Evolutionary conservation across 2,888 invertebrate genomes (phyloP).

Genomic region (Platerodrilus igneus): DNA sequence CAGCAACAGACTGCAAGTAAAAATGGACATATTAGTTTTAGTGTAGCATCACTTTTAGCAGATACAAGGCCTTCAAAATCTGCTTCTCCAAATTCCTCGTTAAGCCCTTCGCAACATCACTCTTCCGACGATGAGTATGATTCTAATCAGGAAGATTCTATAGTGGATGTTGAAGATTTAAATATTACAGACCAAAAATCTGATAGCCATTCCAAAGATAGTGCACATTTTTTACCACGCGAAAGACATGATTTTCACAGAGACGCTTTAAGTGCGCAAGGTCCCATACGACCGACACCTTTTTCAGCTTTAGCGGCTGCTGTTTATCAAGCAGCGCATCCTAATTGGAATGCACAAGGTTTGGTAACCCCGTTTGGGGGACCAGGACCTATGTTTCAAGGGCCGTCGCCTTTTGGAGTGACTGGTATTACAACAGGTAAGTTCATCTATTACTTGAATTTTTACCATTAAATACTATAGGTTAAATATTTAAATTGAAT

Average conservation of each 20-base stretch:
- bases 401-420: constrained; percentile 52
- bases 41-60: constrained; percentile 81
- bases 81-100: constrained; percentile 49
- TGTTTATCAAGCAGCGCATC: constrained; percentile 52
- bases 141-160: constrained; percentile 65
- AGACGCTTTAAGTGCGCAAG: constrained; percentile 45
- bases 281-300: constrained; percentile 71
- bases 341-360: constrained; percentile 57
- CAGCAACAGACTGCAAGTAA: constrained; percentile 46
- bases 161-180: constrained; percentile 77
- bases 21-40: constrained; percentile 72
- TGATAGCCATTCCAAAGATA: constrained; percentile 34
- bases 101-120: constrained; percentile 35
- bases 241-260: constrained; percentile 34
- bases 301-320: constrained; percentile 71
- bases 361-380: constrained; percentile 55
- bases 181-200: constrained; percentile 54
- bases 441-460: too few species aligned
- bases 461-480: too few species aligned
- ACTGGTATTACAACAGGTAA: constrained; percentile 50
- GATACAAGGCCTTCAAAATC: constrained; percentile 64
- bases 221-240: constrained; percentile 42
- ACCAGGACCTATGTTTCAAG: constrained; percentile 62
- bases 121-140: constrained; percentile 65
- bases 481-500: too few species aligned